Base-by-base conservation (phyloP, 2,888 invertebrate species). In the Acronicta psi region DNA sequence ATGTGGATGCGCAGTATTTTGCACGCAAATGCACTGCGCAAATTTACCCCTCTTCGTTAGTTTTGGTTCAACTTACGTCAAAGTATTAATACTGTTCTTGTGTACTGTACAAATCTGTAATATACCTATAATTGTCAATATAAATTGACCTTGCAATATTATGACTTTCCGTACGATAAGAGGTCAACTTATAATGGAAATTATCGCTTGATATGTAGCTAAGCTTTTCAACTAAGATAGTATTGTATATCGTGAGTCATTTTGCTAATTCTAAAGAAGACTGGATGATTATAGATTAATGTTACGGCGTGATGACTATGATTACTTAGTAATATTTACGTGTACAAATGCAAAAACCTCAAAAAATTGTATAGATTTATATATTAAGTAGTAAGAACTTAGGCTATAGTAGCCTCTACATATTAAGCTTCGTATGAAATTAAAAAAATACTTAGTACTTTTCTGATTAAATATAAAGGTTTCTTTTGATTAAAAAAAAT, bases 301-400 rank as follows among this genome's bases (percentile, higher is more conserved):
- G 46, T 37, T 37, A 45, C 37, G 17, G 20, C 31, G 20, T 3
- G 37, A 46, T 41, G 52, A 29, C 55, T 71, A 42, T 18, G 20
- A 49, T 53, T 37, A 52, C 53, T 56, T 31, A 40, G 44, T 59
- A 47, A 52, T 57, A 25, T 25, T 34, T 36, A 55, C 23, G 18
- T 56, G 73, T 59, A 62, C 53, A 59, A 70, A 72, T 44, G n/a
- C 23, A 16, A 17, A n/a, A 56, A 59, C 69, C 69, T 73, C 53
- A 56, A 13, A 42, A n/a, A 49, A 50, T 44, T 60, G 49, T 61
- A 53, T 59, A 62, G 34, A 56, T 59, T 29, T 45, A 49, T 60
- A 59, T 45, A 38, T 23, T 59, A 51, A 38, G 10, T 47, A 49
- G 23, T 37, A 29, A 49, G 40, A 17, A 25, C 11, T 0, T 44